Evolutionary conservation across 2,888 invertebrate genomes (phyloP).

Genomic region (Andrena trimmerana): DNA sequence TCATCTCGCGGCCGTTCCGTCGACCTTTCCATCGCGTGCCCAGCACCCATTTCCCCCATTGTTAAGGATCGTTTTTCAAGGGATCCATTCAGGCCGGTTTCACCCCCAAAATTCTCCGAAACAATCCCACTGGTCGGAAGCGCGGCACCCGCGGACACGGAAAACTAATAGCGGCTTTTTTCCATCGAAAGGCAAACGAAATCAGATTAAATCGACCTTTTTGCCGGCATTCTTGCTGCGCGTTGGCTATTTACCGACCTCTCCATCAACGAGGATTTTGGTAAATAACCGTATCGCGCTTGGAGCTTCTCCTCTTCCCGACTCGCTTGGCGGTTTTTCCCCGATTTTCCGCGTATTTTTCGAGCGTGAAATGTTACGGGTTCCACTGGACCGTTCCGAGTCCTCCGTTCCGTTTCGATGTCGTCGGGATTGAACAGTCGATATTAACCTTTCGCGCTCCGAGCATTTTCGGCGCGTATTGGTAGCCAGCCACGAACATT

Average conservation of each 20-base stretch:
- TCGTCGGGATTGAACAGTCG: neutral
- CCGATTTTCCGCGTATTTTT: constrained; percentile 19
- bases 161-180: constrained; percentile 56
- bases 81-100: neutral
- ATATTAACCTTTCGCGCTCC: neutral
- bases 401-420: neutral
- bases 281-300: constrained; percentile 49
- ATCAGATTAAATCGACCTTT: constrained; percentile 59
- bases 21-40: neutral
- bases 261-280: constrained; percentile 52
- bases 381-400: neutral
- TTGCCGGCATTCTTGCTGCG: constrained; percentile 34
- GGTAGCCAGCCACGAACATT: too few relatives aligned
- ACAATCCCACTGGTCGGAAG: constrained; percentile 29
- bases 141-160: constrained; percentile 35
- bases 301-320: neutral
- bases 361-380: constrained; percentile 9
- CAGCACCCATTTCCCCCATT: neutral
- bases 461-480: too few relatives aligned
- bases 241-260: constrained; percentile 56
- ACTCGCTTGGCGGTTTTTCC: constrained; percentile 15
- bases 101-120: constrained; percentile 20
- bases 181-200: constrained; percentile 47
- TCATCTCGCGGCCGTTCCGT: neutral
- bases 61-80: neutral